Conservation (phyloP, 2,888 invertebrate genomes). For the Lissonota sp. region DNA sequence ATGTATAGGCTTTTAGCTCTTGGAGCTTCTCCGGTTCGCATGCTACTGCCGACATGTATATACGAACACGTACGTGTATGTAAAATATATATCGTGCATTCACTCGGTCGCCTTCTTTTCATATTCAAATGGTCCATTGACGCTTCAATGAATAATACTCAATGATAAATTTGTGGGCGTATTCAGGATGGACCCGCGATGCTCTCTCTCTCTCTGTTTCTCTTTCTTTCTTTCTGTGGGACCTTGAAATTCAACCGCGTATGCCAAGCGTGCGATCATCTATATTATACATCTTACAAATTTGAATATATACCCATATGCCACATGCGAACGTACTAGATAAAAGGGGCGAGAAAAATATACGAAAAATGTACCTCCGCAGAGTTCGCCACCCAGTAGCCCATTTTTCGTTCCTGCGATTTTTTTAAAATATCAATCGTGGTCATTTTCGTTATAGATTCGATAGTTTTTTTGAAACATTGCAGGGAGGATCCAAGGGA, state of each 20-base stretch:
- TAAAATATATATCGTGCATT: slow-evolving; percentile 51
- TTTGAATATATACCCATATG: slow-evolving; percentile 73
- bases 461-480: no score
- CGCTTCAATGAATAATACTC: slow-evolving; percentile 84
- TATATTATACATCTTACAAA: slow-evolving; percentile 31
- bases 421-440: no score
- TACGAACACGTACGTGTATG: slow-evolving; percentile 1
- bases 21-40: slow-evolving; percentile 26
- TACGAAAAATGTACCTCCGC: not conserved
- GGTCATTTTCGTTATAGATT: no score
- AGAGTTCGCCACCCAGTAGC: not conserved
- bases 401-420: no score
- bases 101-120: slow-evolving; percentile 82
- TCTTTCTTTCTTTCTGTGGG: slow-evolving; percentile 63
- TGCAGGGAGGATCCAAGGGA: no score
- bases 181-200: slow-evolving; percentile 80
- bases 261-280: slow-evolving; percentile 73
- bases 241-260: slow-evolving; percentile 80
- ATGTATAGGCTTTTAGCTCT: slow-evolving; percentile 16
- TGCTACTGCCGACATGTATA: slow-evolving; percentile 41
- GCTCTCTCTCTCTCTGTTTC: slow-evolving; percentile 25
- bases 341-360: slow-evolving; percentile 28
- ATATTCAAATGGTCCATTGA: slow-evolving; percentile 84
- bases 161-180: slow-evolving; percentile 84
- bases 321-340: not conserved